phyloP scores from a whole-genome alignment of 2,888 invertebrate genomes.

The Agrochola lota region DNA sequence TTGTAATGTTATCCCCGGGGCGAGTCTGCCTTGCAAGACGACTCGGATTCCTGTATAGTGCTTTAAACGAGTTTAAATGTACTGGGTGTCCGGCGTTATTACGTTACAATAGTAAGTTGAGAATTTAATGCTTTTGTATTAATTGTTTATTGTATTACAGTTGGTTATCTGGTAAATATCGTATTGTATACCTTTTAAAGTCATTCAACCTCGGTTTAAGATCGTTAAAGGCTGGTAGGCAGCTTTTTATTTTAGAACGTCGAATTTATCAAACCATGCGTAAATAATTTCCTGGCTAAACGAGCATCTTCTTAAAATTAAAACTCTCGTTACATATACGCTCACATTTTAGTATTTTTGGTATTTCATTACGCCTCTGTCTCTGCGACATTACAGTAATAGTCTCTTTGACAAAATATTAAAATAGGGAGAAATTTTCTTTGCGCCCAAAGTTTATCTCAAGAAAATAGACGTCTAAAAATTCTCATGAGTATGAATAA shows the following conservation, averaged over 20 bases:
- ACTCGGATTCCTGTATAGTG: conserved; percentile 57
- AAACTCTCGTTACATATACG: conserved; percentile 12
- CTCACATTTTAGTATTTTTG: not conserved
- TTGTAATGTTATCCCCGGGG: conserved; percentile 67
- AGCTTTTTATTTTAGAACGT: not conserved
- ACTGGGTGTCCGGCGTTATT: conserved; percentile 49
- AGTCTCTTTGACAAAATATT: conserved; percentile 39
- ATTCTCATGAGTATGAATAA: conserved; percentile 26
- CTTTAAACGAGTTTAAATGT: conserved; percentile 63
- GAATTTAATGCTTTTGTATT: conserved; percentile 21
- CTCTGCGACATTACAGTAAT: conserved; percentile 9
- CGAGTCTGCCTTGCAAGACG: conserved; percentile 62
- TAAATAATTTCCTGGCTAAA: conserved; percentile 12
- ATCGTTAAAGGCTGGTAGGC: not conserved
- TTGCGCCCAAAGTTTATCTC: conserved; percentile 20
- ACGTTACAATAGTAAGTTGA: conserved; percentile 39
- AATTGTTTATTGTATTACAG: conserved; percentile 16
- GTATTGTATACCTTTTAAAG: not conserved
- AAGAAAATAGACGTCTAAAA: conserved; percentile 25
- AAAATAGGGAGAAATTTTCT: conserved; percentile 24
- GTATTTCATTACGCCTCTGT: conserved; percentile 35
- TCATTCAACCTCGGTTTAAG: not conserved
- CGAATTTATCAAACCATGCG: not conserved
- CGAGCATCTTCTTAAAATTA: conserved; percentile 12
- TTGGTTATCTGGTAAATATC: conserved; percentile 7